These are phyloP conservation scores for Carassius carassius DNA, from an alignment of 2,113 vertebrate species.

Conservation along the genomic window DNA sequence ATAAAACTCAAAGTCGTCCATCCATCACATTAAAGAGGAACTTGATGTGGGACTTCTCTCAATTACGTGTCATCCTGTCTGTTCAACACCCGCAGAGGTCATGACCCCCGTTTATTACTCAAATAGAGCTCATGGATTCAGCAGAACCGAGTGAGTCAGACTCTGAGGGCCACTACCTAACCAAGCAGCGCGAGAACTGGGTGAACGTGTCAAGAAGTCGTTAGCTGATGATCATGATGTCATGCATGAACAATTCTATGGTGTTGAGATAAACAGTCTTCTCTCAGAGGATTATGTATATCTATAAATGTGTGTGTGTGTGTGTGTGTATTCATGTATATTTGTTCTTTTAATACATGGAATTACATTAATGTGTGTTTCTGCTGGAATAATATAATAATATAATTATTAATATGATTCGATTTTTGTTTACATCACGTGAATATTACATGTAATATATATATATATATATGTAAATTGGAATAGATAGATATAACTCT, in stretches of 20 bases:
- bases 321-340: no score
- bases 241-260: conserved; percentile 21
- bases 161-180: conserved; percentile 39
- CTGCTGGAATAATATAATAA: no score
- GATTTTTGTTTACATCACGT: no score
- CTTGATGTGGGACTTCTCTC: conserved; percentile 48
- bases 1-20: conserved; percentile 34
- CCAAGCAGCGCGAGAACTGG: background rate
- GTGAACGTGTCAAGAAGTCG: background rate
- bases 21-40: conserved; percentile 51
- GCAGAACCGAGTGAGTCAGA: conserved; percentile 28
- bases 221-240: conserved; percentile 23
- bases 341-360: no score
- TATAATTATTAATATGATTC: no score
- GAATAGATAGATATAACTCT: no score
- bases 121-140: conserved; percentile 21
- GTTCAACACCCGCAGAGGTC: conserved; percentile 40
- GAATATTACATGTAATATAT: no score
- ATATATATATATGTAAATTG: no score
- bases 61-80: conserved; percentile 45
- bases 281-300: background rate
- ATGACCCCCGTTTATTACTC: conserved; percentile 36
- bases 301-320: no score
- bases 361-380: no score
- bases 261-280: background rate